These are phyloP conservation scores for Papilio elwesi DNA, from an alignment of 2,888 invertebrate species.

Conservation along the genomic window DNA sequence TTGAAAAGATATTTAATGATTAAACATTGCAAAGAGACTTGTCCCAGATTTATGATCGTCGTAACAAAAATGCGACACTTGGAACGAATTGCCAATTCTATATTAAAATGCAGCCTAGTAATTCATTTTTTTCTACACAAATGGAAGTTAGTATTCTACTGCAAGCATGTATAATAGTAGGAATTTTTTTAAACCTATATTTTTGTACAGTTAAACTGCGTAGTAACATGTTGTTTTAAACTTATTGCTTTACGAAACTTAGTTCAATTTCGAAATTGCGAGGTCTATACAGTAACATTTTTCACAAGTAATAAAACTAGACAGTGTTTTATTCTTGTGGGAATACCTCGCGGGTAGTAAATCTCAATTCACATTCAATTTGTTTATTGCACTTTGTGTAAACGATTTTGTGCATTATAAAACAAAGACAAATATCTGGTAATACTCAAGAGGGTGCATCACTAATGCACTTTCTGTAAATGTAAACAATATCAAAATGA, in stretches of 20 bases:
- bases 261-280: too few species aligned
- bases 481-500: conserved; percentile 54
- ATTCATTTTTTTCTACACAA: too few species aligned
- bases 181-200: too few species aligned
- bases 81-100: too few species aligned
- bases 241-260: too few species aligned
- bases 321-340: conserved; percentile 23
- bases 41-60: background rate
- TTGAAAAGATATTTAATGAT: background rate
- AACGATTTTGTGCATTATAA: conserved; percentile 61
- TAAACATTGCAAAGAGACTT: background rate
- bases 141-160: too few species aligned
- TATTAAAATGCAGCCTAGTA: too few species aligned
- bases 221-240: too few species aligned
- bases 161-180: too few species aligned
- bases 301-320: conserved; percentile 12
- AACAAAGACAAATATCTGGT: conserved; percentile 54
- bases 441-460: conserved; percentile 68
- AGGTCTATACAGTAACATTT: background rate
- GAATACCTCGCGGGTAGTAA: conserved; percentile 52
- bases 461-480: conserved; percentile 62
- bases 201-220: too few species aligned
- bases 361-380: conserved; percentile 70
- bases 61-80: background rate
- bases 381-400: conserved; percentile 66